Evolutionary conservation across 2,888 invertebrate species (phyloP).

Genomic region (Campoplex capitator): DNA sequence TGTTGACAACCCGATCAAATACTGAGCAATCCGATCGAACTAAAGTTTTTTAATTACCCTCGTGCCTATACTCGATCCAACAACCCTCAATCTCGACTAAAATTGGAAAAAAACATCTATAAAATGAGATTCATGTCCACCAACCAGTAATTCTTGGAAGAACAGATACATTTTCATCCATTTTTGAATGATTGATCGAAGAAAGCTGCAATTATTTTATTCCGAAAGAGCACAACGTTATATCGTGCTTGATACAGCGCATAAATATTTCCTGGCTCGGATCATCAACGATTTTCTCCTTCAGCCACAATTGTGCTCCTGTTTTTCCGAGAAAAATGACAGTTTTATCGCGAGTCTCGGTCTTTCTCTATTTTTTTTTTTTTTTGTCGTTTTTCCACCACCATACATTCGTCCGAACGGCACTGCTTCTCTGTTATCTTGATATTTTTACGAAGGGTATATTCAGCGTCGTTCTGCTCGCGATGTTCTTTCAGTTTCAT

Average conservation of each 20-base stretch:
- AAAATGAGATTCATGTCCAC: too few relatives aligned
- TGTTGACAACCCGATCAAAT: too few relatives aligned
- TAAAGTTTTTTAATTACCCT: too few relatives aligned
- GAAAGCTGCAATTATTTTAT: not conserved
- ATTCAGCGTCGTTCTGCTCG: constrained; percentile 68
- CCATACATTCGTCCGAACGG: constrained; percentile 68
- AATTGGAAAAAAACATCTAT: too few relatives aligned
- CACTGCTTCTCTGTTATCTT: constrained; percentile 74
- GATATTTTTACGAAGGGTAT: constrained; percentile 78
- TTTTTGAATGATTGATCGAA: not conserved
- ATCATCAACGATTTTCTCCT: constrained; percentile 63
- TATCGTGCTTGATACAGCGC: not conserved
- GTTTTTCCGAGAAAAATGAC: constrained; percentile 63
- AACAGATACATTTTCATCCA: too few relatives aligned
- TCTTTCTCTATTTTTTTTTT: not conserved
- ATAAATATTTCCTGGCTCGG: constrained; percentile 24
- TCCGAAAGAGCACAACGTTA: not conserved
- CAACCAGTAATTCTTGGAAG: too few relatives aligned
- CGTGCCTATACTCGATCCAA: too few relatives aligned
- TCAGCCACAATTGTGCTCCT: constrained; percentile 58
- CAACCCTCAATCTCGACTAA: too few relatives aligned
- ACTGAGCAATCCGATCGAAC: too few relatives aligned
- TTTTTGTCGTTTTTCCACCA: not conserved
- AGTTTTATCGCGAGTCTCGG: constrained; percentile 33
- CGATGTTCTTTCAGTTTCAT: constrained; percentile 76